These are phyloP conservation scores for Troides aeacus DNA, from an alignment of 2,888 invertebrate genomes.

Conservation along the genomic window DNA sequence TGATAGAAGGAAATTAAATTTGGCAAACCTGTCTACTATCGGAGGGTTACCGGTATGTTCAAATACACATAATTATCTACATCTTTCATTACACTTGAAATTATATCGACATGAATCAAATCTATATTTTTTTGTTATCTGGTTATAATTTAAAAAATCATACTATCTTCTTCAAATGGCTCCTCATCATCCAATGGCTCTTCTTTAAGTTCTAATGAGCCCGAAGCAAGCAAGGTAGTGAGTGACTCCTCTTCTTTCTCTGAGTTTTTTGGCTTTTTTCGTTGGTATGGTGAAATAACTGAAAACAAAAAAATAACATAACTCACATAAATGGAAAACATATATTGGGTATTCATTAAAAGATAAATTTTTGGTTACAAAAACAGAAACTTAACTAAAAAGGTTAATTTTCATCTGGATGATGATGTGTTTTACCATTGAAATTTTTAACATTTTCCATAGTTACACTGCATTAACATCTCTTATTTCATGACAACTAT, in stretches of 20 bases:
- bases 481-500: no score
- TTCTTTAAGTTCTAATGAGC: slow-evolving; percentile 54
- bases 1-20: no score
- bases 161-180: slow-evolving; percentile 34
- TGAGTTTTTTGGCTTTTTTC: slow-evolving; percentile 57
- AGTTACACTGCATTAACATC: neutral
- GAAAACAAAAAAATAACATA: slow-evolving; percentile 8
- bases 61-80: no score
- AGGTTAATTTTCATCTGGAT: no score
- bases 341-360: neutral
- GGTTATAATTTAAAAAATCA: slow-evolving; percentile 4
- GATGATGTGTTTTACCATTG: neutral
- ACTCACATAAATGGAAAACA: neutral
- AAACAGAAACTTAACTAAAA: no score
- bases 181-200: slow-evolving; percentile 52
- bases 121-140: no score
- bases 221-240: slow-evolving; percentile 54
- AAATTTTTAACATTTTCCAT: neutral
- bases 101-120: no score
- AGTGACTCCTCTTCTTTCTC: slow-evolving; percentile 56
- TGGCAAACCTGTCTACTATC: no score
- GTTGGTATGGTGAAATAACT: slow-evolving; percentile 69
- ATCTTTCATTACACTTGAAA: no score
- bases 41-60: no score
- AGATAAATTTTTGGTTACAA: no score